phyloP scores from a whole-genome alignment of 2,888 invertebrate genomes.

The Dryobota labecula region DNA sequence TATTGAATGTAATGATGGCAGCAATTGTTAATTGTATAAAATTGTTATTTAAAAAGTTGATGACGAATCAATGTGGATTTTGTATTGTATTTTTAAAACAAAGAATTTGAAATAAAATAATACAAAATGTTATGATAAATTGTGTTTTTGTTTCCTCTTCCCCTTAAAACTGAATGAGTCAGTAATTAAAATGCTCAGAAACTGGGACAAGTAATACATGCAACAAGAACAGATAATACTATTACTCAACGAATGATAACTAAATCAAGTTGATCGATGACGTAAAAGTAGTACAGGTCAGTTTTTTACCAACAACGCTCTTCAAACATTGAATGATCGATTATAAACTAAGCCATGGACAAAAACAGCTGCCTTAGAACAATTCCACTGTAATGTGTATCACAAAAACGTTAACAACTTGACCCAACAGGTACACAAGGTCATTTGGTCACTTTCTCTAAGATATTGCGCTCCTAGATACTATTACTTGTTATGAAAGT shows the following conservation, averaged over 20 bases:
- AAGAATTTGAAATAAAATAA: conserved; percentile 81
- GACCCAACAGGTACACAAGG: conserved; percentile 60
- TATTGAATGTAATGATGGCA: conserved; percentile 72
- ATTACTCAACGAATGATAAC: conserved; percentile 44
- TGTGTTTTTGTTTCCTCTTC: conserved; percentile 61
- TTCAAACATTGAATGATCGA: conserved; percentile 53
- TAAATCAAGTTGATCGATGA: conserved; percentile 36
- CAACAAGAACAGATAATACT: conserved; percentile 17
- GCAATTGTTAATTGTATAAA: conserved; percentile 78
- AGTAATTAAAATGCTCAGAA: not conserved
- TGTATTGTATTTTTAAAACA: conserved; percentile 83
- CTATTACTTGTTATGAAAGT: conserved; percentile 37
- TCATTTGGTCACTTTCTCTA: conserved; percentile 58
- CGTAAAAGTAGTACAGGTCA: conserved; percentile 31
- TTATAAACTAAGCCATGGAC: conserved; percentile 62
- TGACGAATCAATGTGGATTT: conserved; percentile 82
- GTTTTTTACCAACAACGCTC: conserved; percentile 34
- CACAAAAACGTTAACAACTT: conserved; percentile 57
- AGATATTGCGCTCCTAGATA: conserved; percentile 31
- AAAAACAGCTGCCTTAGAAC: conserved; percentile 47
- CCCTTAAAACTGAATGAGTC: not conserved
- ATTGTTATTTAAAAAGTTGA: conserved; percentile 78
- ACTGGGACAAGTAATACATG: conserved; percentile 17
- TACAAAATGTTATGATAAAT: conserved; percentile 74
- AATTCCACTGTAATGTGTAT: conserved; percentile 49